Evolutionary conservation across 92 coral and sea anemone species (phyloP).

Genomic region (Hydrozoanthus gracilis): DNA sequence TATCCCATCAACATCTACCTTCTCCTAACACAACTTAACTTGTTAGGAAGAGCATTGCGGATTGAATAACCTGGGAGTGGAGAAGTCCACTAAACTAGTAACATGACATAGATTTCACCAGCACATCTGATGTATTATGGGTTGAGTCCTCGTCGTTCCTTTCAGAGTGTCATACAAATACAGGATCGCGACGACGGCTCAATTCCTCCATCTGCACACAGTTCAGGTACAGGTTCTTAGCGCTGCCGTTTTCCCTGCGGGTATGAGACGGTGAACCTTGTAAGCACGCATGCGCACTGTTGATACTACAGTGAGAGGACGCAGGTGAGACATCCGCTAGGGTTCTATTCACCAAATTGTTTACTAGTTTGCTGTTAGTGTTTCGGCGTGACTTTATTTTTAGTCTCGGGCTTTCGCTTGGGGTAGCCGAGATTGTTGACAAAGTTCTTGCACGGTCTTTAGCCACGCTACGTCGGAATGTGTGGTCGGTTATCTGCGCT

Average conservation of each 20-base stretch:
- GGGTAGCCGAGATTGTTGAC: background rate
- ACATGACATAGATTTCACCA: too few species aligned
- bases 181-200: background rate
- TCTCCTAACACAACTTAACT: too few species aligned
- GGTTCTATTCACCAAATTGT: background rate
- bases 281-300: background rate
- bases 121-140: too few species aligned
- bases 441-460: conserved; percentile 32
- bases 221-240: background rate
- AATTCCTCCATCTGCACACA: background rate
- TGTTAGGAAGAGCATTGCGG: too few species aligned
- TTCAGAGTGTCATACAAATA: conserved; percentile 2
- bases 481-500: conserved; percentile 78
- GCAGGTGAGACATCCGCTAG: background rate
- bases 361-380: background rate
- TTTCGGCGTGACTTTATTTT: conserved; percentile 20
- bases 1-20: too few species aligned
- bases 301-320: background rate
- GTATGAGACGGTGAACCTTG: background rate
- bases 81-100: too few species aligned
- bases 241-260: background rate
- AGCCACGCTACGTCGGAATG: conserved; percentile 62
- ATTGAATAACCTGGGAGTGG: too few species aligned
- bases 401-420: conserved; percentile 20
- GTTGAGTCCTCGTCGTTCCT: too few species aligned